phyloP scores from a whole-genome alignment of 2,113 vertebrate species.

The Scophthalmus maximus region DNA sequence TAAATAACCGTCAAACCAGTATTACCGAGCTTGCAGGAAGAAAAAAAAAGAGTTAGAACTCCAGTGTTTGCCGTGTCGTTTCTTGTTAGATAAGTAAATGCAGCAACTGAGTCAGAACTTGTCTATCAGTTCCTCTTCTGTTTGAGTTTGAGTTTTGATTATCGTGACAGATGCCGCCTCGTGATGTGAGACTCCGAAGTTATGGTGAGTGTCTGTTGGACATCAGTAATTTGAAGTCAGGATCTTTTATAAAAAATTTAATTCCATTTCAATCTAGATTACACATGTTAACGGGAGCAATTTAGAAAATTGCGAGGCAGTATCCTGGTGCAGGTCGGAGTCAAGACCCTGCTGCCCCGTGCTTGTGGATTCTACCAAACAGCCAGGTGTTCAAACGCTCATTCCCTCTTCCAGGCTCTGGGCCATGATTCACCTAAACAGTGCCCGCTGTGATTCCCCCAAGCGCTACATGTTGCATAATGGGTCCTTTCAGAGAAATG shows the following conservation, averaged over 20 bases:
- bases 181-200: slow-evolving; percentile 43
- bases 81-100: slow-evolving; percentile 57
- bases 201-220: slow-evolving; percentile 20
- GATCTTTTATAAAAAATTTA: slow-evolving; percentile 26
- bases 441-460: slow-evolving; percentile 26
- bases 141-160: slow-evolving; percentile 68
- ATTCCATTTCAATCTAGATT: slow-evolving; percentile 11
- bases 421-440: slow-evolving; percentile 27
- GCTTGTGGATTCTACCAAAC: slow-evolving; percentile 7
- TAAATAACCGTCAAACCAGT: slow-evolving; percentile 63
- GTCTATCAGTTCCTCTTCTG: slow-evolving; percentile 55
- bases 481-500: slow-evolving; percentile 29
- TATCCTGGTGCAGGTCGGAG: neutral
- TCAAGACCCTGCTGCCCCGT: neutral
- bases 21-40: slow-evolving; percentile 38
- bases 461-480: slow-evolving; percentile 16
- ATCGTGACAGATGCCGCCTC: slow-evolving; percentile 39
- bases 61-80: slow-evolving; percentile 49
- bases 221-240: slow-evolving; percentile 26
- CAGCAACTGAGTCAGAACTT: slow-evolving; percentile 44
- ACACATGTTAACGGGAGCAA: neutral
- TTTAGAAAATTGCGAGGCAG: slow-evolving; percentile 12
- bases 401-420: slow-evolving; percentile 9
- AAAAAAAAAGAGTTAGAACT: slow-evolving; percentile 57
- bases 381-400: slow-evolving; percentile 25